Evolutionary conservation across 2,797 vertebrate genomes (phyloP), one percentile per base, ranked within the genome.

Genomic region (Cynopterus sphinx): DNA sequence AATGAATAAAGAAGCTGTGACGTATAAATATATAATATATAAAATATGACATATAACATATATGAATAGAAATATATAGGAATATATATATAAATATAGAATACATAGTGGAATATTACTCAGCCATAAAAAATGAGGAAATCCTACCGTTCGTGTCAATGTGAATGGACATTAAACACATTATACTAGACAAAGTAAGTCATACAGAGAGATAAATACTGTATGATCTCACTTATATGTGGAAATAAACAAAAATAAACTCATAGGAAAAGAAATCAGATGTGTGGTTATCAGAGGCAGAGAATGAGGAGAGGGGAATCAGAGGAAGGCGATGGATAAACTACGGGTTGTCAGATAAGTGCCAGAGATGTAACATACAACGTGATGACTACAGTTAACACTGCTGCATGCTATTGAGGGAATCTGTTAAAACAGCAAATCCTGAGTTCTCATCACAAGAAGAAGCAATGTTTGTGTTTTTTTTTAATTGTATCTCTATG

Each of bases 361-460:
- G 33, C 46, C 31, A 9, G 33, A 10, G 17, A 36, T 81, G 36
- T 28, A 33, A 43, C 12, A 24, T 73, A 36, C 55, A 65, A 53
- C 9, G 28, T 9, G 84, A 12, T 24, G 36, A 55, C 31, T 36
- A 5, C 36, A 39, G n/a, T 78, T 31, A 57, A 55, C 36, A 39
- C 26, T 57, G 24, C 49, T 26, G 1, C 8, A 21, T 57, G 26
- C 33, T 39, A 49, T 3, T 49, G 13, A 39, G 39, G 19, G n/a
- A 57, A 49, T n/a, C 49, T 65, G 17, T 63, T 75, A 49, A 83
- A 59, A 82, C 31, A 36, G 68, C 39, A 88, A 74, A 82, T 57
- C n/a, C 92, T 81, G 39, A 89, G 49, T 89, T 67, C 39, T 83
- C 59, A 67, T 39, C 86, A 49, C 68, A 57, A 43, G 46, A 39